A percentile compares a stretch with the other conserved stretches of the same genome.
phyloP scores from a whole-genome alignment of 1,140 invertebrate species.

The Ptiloglossa arizonensis region DNA sequence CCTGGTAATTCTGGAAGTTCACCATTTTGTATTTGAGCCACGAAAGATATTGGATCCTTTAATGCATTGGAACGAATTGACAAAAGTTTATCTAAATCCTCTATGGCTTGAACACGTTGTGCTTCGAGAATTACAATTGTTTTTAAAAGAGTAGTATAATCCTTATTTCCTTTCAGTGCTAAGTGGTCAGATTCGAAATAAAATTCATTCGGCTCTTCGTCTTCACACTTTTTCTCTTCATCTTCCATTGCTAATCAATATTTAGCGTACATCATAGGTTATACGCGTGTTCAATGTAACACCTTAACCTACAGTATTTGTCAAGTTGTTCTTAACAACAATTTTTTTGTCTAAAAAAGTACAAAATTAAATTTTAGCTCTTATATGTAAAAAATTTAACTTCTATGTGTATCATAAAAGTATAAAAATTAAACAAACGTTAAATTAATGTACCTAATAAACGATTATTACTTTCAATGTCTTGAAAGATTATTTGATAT shows the following conservation, averaged over 20 bases:
- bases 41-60: constrained; percentile 88
- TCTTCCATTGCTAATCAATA: constrained; percentile 48
- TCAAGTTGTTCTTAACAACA: too few relatives aligned
- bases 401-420: too few relatives aligned
- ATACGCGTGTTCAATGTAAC: not conserved
- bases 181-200: constrained; percentile 95
- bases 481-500: too few relatives aligned
- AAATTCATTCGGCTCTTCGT: constrained; percentile 85
- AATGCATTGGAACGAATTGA: constrained; percentile 86
- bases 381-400: too few relatives aligned
- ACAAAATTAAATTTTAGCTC: too few relatives aligned
- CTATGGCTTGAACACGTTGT: constrained; percentile 86
- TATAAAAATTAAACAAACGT: too few relatives aligned
- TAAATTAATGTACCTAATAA: too few relatives aligned
- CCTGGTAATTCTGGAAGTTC: constrained; percentile 86
- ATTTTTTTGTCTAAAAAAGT: too few relatives aligned
- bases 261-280: constrained; percentile 7
- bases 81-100: constrained; percentile 89
- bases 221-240: constrained; percentile 16
- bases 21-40: constrained; percentile 87
- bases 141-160: constrained; percentile 92
- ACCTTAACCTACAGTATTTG: constrained; percentile 24
- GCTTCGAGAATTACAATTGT: constrained; percentile 90
- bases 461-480: too few relatives aligned
- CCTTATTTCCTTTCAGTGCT: constrained; percentile 91